phyloP scores from a whole-genome alignment of 2,113 vertebrate species.

The Murina feae region DNA sequence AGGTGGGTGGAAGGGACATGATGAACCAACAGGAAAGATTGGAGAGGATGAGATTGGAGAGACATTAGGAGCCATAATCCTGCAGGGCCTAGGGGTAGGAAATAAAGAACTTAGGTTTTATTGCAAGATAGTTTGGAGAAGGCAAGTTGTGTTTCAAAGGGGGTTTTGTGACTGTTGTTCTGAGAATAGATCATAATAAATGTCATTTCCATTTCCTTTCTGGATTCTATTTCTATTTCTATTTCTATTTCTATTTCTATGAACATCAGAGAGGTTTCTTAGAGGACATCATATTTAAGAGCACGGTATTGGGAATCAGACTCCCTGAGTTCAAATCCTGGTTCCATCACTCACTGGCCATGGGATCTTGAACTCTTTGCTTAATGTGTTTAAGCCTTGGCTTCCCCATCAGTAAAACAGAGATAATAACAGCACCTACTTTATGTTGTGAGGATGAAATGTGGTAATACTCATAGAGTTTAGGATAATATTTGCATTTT shows the following conservation, averaged over 20 bases:
- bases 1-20: background rate
- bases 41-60: background rate
- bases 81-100: background rate
- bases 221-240: background rate
- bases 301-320: background rate
- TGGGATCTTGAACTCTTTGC: background rate
- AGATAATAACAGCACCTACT: background rate
- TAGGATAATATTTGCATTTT: background rate
- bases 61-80: background rate
- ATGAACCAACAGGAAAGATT: background rate
- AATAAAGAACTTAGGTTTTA: background rate
- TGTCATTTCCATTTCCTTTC: slow-evolving; percentile 1
- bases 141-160: background rate
- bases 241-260: background rate
- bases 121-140: background rate
- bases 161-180: background rate
- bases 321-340: background rate
- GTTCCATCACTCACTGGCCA: background rate
- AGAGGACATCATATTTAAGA: background rate
- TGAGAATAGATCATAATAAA: background rate
- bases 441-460: background rate
- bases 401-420: background rate
- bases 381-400: background rate
- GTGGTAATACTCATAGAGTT: background rate
- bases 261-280: background rate